A percentile compares a stretch with the other conserved stretches of the same genome.
These are phyloP conservation scores for Schizopygopsis pylzovi DNA, from an alignment of 2,797 vertebrate species.

Conservation along the genomic window DNA sequence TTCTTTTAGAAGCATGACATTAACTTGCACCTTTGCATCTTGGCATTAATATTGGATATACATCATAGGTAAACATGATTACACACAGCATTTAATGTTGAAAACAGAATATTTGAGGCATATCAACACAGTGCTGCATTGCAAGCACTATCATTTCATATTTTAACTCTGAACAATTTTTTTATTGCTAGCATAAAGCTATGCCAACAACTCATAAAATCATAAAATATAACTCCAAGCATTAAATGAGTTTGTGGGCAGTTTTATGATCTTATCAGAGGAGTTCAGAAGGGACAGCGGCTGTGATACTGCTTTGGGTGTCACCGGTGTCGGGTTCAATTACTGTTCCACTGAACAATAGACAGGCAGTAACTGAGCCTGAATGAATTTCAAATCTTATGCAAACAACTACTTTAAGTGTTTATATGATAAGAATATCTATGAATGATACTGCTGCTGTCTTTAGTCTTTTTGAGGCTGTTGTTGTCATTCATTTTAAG, in stretches of 20 bases:
- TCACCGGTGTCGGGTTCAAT: neutral
- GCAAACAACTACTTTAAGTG: no score
- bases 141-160: neutral
- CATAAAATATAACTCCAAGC: slow-evolving; percentile 37
- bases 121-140: neutral
- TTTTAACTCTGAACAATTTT: slow-evolving; percentile 31
- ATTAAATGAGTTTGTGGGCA: slow-evolving; percentile 29
- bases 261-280: slow-evolving; percentile 35
- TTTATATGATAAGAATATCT: neutral
- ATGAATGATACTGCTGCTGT: neutral
- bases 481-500: neutral
- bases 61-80: neutral
- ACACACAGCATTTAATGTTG: neutral
- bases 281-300: slow-evolving; percentile 10
- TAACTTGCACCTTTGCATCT: neutral
- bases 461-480: neutral
- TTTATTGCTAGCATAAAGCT: slow-evolving; percentile 23
- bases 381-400: neutral
- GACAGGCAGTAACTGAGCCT: neutral
- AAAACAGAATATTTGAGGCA: neutral
- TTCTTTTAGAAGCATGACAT: neutral
- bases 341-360: neutral
- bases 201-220: slow-evolving; percentile 47
- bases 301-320: neutral
- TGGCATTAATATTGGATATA: neutral